Evolutionary conservation across 2,888 invertebrate genomes (phyloP).

Genomic region (Eustalomyia histrio): DNA sequence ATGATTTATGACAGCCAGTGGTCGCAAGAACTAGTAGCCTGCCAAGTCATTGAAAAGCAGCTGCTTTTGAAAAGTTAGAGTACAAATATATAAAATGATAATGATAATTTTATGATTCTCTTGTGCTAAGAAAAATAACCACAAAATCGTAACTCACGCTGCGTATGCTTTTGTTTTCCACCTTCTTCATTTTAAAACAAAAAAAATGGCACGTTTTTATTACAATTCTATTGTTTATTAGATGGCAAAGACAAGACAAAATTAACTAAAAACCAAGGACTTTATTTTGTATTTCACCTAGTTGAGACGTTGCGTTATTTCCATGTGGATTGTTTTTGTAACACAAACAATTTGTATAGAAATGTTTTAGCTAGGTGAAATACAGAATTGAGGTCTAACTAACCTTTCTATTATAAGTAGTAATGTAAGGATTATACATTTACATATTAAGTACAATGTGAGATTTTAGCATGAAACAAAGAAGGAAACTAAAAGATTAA

Average conservation of each 20-base stretch:
- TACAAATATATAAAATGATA: constrained; percentile 41
- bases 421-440: constrained; percentile 43
- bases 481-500: background rate
- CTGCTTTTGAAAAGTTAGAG: constrained; percentile 25
- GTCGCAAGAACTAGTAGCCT: constrained; percentile 19
- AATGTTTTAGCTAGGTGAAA: no score
- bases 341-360: no score
- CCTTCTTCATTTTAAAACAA: constrained; percentile 28
- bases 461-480: background rate
- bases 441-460: constrained; percentile 46
- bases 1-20: constrained; percentile 51
- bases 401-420: constrained; percentile 40
- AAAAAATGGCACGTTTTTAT: constrained; percentile 40
- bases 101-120: constrained; percentile 55
- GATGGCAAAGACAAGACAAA: background rate
- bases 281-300: no score
- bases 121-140: constrained; percentile 56
- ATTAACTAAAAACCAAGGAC: background rate
- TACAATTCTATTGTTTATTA: background rate
- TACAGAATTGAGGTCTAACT: no score
- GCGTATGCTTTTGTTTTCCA: constrained; percentile 56
- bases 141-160: constrained; percentile 49
- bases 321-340: no score
- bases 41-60: constrained; percentile 57
- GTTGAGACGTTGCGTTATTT: no score